Evolutionary conservation across 2,888 invertebrate genomes (phyloP).

Genomic region (Zhuqinia jingwanae): DNA sequence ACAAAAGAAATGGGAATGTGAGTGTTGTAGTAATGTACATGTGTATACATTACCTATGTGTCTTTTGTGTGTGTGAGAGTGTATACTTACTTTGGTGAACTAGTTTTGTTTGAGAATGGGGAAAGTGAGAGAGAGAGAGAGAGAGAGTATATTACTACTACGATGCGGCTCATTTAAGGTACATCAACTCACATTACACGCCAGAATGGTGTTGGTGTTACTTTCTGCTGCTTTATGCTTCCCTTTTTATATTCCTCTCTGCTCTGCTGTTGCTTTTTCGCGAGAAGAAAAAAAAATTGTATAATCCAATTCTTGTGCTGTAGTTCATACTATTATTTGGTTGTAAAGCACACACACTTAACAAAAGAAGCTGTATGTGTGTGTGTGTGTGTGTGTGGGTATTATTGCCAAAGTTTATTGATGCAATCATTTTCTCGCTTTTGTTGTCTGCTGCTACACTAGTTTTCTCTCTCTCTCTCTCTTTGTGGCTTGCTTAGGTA

Average conservation of each 20-base stretch:
- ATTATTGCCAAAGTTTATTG: conserved; percentile 53
- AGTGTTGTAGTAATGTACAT: no score
- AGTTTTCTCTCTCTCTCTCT: no score
- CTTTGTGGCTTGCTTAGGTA: no score
- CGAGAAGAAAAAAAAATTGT: not conserved
- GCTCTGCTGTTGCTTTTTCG: not conserved
- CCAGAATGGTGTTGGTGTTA: conserved; percentile 29
- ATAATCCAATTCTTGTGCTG: not conserved
- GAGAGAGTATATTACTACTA: conserved; percentile 29
- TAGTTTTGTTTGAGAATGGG: conserved; percentile 35
- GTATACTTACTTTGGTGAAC: no score
- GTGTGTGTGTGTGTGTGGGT: no score
- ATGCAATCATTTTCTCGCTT: conserved; percentile 50
- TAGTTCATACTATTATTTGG: conserved; percentile 34
- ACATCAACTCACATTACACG: conserved; percentile 59
- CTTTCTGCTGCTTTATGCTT: conserved; percentile 1
- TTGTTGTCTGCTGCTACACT: conserved; percentile 21
- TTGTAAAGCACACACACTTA: conserved; percentile 33
- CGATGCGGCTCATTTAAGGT: conserved; percentile 58
- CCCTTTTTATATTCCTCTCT: no score
- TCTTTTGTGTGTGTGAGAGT: no score
- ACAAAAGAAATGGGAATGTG: no score
- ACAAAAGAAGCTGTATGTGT: conserved; percentile 48
- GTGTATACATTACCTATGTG: no score
- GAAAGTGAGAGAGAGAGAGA: conserved; percentile 27